Evolutionary conservation across 2,888 invertebrate genomes (phyloP).

Genomic region (Ennomos erosarius): DNA sequence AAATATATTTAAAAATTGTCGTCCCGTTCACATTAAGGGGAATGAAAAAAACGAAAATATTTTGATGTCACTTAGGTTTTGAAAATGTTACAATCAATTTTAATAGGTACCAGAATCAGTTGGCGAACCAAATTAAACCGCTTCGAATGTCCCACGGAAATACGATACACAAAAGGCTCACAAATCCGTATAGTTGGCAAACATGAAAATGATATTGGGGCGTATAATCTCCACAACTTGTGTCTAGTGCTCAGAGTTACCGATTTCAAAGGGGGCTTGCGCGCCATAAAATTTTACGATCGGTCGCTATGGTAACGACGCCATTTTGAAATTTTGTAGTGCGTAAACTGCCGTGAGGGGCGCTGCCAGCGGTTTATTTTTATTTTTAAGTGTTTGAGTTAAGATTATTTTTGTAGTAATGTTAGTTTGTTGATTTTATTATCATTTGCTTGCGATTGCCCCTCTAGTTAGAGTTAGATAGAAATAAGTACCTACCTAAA

Average conservation of each 20-base stretch:
- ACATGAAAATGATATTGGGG: conserved; percentile 35
- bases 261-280: conserved; percentile 67
- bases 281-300: conserved; percentile 80
- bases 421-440: no score
- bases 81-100: no score
- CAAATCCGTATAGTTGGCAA: conserved; percentile 36
- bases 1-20: no score
- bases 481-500: no score
- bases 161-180: conserved; percentile 7
- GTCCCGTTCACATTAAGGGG: no score
- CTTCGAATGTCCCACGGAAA: conserved; percentile 6
- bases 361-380: conserved; percentile 44
- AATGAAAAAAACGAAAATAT: no score
- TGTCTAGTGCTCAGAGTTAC: conserved; percentile 53
- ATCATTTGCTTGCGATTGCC: no score
- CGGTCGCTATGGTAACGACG: conserved; percentile 72
- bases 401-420: no score
- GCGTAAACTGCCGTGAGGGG: conserved; percentile 48
- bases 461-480: no score
- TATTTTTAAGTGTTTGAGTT: conserved; percentile 8
- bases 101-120: neutral
- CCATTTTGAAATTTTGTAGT: conserved; percentile 61
- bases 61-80: no score
- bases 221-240: conserved; percentile 45
- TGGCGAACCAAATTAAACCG: conserved; percentile 13